Evolutionary conservation across 2,888 invertebrate species (phyloP).

Genomic region (Hylaea fasciaria): DNA sequence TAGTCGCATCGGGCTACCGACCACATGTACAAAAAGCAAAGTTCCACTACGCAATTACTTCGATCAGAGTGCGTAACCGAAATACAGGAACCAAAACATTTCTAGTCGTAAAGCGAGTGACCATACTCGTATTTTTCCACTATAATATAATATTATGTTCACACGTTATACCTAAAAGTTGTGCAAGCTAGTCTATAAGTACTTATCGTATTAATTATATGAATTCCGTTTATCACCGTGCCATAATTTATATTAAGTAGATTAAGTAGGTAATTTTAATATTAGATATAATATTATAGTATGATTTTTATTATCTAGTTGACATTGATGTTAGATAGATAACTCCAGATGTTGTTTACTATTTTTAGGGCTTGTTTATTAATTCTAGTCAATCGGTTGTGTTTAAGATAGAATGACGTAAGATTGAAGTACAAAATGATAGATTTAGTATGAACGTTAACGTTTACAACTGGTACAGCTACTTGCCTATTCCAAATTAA

Average conservation of each 20-base stretch:
- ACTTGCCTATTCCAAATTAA: slow-evolving; percentile 1
- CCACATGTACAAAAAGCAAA: background rate
- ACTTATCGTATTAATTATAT: background rate
- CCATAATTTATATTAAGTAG: slow-evolving; percentile 10
- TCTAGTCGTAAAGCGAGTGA: slow-evolving; percentile 4
- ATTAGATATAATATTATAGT: slow-evolving; percentile 18
- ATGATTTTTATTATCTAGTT: slow-evolving; percentile 24
- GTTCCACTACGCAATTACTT: slow-evolving; percentile 16
- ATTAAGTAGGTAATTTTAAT: background rate
- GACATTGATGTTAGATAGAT: no score
- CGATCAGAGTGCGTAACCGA: slow-evolving; percentile 15
- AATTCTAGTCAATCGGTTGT: slow-evolving; percentile 23
- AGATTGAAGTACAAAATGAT: slow-evolving; percentile 17
- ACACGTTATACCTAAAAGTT: no score
- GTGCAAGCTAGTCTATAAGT: background rate
- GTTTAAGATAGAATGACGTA: slow-evolving; percentile 5
- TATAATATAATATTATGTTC: no score
- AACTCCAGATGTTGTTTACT: slow-evolving; percentile 28
- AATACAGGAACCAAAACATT: background rate
- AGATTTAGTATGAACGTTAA: slow-evolving; percentile 26
- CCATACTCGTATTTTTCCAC: background rate
- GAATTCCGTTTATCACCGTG: slow-evolving; percentile 9
- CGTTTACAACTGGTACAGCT: slow-evolving; percentile 5
- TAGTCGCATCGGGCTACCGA: no score
- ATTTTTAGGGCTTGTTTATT: slow-evolving; percentile 12